A percentile compares a stretch with the other conserved stretches of the same genome.
These are phyloP conservation scores for Aleiodes alternator DNA, from an alignment of 2,888 invertebrate species.

Conservation along the genomic window DNA sequence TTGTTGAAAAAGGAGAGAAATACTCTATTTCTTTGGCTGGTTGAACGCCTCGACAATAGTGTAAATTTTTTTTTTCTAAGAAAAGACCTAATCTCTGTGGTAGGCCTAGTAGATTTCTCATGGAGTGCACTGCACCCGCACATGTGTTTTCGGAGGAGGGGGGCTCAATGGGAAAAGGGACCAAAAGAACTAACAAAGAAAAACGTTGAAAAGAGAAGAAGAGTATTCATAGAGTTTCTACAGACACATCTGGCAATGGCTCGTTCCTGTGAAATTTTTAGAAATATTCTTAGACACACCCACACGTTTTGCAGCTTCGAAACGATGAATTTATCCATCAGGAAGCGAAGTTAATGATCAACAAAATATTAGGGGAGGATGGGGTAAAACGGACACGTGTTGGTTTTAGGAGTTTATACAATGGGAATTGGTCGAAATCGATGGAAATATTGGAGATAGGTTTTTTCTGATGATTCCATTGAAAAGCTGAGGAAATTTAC, in stretches of 20 bases:
- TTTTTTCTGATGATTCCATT: too few species aligned
- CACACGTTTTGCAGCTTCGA: background rate
- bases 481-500: too few species aligned
- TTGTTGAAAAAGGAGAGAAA: too few species aligned
- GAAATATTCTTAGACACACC: constrained; percentile 12
- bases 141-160: constrained; percentile 47
- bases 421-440: too few species aligned
- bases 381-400: too few species aligned
- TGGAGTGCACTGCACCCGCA: constrained; percentile 29
- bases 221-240: constrained; percentile 31
- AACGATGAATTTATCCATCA: background rate
- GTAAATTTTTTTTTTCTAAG: constrained; percentile 35
- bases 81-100: constrained; percentile 37
- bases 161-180: constrained; percentile 43
- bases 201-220: constrained; percentile 35
- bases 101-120: constrained; percentile 35
- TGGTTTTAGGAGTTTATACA: too few species aligned
- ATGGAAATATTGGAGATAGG: too few species aligned
- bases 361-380: too few species aligned
- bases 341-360: background rate
- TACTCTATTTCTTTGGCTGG: background rate
- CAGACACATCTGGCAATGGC: constrained; percentile 53
- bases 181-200: constrained; percentile 28
- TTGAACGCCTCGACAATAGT: constrained; percentile 29
- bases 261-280: constrained; percentile 32